phyloP scores from a whole-genome alignment of 23 tunicate species.

The Halocynthia aurantium region DNA sequence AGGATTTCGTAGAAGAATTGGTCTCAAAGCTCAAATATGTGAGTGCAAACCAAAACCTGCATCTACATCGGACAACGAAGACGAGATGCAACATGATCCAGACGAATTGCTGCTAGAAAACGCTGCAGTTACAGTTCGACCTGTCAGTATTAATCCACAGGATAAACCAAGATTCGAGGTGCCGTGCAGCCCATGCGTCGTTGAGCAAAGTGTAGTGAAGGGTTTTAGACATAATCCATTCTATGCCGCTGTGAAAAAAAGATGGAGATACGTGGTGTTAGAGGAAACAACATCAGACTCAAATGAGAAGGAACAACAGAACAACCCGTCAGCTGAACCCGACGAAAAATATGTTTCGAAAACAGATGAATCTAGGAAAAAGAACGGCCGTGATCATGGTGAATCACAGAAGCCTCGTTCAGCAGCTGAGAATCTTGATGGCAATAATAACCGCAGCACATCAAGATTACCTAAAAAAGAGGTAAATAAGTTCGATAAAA shows the following conservation, averaged over 20 bases:
- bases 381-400: not conserved
- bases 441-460: too few species aligned
- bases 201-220: constrained; percentile 10
- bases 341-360: not conserved
- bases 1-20: constrained; percentile 1
- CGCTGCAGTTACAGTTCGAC: not conserved
- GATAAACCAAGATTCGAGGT: constrained; percentile 15
- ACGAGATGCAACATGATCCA: not conserved
- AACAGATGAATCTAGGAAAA: not conserved
- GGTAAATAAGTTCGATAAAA: too few species aligned
- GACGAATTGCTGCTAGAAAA: not conserved
- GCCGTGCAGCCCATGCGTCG: constrained; percentile 16
- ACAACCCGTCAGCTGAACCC: not conserved
- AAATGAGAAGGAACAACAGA: not conserved
- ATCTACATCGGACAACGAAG: not conserved
- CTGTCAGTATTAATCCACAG: not conserved
- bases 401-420: too few species aligned
- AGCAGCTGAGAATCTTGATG: too few species aligned
- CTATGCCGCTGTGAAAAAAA: constrained; percentile 18
- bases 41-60: constrained; percentile 32
- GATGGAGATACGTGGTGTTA: constrained; percentile 24
- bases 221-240: constrained; percentile 4
- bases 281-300: constrained; percentile 3
- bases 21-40: constrained; percentile 20
- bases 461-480: too few species aligned